A percentile compares a stretch with the other conserved stretches of the same genome.
phyloP scores from a whole-genome alignment of 2,888 invertebrate species.

The Tanaodytes sp. region DNA sequence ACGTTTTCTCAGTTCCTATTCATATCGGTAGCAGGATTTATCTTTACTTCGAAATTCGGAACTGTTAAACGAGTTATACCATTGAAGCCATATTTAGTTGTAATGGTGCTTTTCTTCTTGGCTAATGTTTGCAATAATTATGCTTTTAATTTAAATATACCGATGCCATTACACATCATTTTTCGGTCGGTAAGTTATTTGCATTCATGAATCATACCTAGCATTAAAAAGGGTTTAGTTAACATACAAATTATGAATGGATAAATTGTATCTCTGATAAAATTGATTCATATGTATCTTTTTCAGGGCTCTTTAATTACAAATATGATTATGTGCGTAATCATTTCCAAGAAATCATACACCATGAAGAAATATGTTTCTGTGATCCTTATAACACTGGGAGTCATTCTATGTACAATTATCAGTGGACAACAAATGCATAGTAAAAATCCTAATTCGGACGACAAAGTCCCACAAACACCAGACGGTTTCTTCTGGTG shows the following conservation, averaged over 20 bases:
- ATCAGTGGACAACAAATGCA: constrained; percentile 85
- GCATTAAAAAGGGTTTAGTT: no score
- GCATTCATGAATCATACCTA: no score
- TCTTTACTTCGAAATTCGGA: constrained; percentile 88
- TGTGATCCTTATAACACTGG: constrained; percentile 92
- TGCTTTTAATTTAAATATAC: constrained; percentile 95
- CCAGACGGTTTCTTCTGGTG: constrained; percentile 78
- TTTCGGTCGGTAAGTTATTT: constrained; percentile 86
- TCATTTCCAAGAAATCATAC: constrained; percentile 89
- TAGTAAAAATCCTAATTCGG: constrained; percentile 70
- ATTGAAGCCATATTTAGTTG: constrained; percentile 84
- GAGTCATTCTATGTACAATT: constrained; percentile 92
- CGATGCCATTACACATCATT: constrained; percentile 99
- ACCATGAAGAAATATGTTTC: constrained; percentile 89
- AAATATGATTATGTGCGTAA: constrained; percentile 94
- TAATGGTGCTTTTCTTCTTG: constrained; percentile 92
- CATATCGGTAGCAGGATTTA: constrained; percentile 90
- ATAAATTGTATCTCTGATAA: background rate
- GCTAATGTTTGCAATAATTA: constrained; percentile 95
- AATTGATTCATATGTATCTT: background rate
- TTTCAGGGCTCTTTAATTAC: constrained; percentile 94
- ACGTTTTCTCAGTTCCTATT: constrained; percentile 96
- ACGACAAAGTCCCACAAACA: constrained; percentile 69
- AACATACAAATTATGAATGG: background rate
- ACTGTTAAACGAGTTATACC: constrained; percentile 82